phyloP scores from a whole-genome alignment of 2,888 invertebrate species.

The Eulithis testata region DNA sequence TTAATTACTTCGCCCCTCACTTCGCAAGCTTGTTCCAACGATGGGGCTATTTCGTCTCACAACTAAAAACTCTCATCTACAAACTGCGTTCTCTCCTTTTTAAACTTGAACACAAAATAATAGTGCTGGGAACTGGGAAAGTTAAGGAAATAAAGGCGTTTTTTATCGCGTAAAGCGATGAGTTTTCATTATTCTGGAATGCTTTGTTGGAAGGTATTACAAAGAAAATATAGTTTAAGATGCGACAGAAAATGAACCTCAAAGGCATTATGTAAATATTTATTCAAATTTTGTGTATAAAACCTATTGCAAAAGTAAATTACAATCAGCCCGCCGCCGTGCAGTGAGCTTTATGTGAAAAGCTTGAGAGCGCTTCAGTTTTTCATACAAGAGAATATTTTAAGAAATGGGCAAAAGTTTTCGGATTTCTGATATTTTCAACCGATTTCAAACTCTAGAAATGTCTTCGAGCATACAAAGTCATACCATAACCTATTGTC shows the following conservation, averaged over 20 bases:
- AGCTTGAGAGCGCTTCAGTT: conserved; percentile 1
- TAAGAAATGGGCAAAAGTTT: background rate
- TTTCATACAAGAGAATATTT: conserved; percentile 2
- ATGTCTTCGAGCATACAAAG: conserved; percentile 24
- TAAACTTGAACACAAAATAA: conserved; percentile 56
- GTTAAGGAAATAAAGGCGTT: conserved; percentile 41
- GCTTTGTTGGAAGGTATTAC: conserved; percentile 38
- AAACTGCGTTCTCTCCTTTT: conserved; percentile 65
- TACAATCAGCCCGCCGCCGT: conserved; percentile 2
- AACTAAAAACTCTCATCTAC: conserved; percentile 76
- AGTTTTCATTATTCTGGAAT: conserved; percentile 42
- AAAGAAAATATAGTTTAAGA: conserved; percentile 30
- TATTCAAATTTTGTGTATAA: conserved; percentile 16
- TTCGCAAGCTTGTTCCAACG: conserved; percentile 66
- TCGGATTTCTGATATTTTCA: conserved; percentile 15
- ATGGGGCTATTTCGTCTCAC: conserved; percentile 68
- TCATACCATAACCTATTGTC: conserved; percentile 26
- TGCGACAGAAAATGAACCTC: conserved; percentile 27
- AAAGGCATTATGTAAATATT: conserved; percentile 29
- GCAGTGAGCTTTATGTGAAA: conserved; percentile 1
- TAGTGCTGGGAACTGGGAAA: conserved; percentile 40
- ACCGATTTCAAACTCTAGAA: conserved; percentile 20
- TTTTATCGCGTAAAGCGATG: conserved; percentile 38
- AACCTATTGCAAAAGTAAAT: conserved; percentile 16
- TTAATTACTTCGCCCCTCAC: conserved; percentile 76